Evolutionary conservation across 2,113 vertebrate species (phyloP).

Genomic region (Cygnus atratus): DNA sequence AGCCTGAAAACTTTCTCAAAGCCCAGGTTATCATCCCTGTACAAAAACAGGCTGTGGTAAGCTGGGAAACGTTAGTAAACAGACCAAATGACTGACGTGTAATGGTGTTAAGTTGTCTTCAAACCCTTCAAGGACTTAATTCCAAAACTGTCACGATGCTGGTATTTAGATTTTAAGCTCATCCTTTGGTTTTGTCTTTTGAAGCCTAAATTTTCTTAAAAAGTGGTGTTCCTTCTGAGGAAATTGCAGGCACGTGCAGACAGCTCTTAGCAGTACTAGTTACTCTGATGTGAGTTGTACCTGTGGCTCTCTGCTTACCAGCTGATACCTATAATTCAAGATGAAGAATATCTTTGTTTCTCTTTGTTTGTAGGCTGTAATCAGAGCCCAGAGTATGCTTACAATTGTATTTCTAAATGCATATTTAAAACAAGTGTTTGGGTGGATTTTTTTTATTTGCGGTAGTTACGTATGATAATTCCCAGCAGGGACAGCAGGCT

Average conservation of each 20-base stretch:
- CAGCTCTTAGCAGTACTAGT: not conserved
- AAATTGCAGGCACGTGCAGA: not conserved
- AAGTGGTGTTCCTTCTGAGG: not conserved
- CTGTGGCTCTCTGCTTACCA: not conserved
- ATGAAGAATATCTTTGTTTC: not conserved
- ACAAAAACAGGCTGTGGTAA: not conserved
- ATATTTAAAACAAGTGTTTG: not conserved
- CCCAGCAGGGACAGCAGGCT: not conserved
- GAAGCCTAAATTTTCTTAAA: rapidly evolving
- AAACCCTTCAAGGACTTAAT: not conserved
- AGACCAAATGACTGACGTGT: too few species aligned
- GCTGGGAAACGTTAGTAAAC: not conserved
- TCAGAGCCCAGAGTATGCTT: not conserved
- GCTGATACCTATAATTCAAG: not conserved
- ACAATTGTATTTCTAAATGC: not conserved
- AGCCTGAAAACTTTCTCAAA: not conserved
- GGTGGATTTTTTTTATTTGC: not conserved
- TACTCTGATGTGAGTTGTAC: not conserved
- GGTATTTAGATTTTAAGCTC: not conserved
- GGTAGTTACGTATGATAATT: not conserved
- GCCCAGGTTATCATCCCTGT: not conserved
- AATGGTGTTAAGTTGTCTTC: not conserved
- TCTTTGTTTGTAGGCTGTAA: too few species aligned
- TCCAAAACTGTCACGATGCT: not conserved
- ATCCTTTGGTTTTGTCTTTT: not conserved